phyloP scores from a whole-genome alignment of 2,888 invertebrate genomes.

The Scrobipalpa atriplicella region DNA sequence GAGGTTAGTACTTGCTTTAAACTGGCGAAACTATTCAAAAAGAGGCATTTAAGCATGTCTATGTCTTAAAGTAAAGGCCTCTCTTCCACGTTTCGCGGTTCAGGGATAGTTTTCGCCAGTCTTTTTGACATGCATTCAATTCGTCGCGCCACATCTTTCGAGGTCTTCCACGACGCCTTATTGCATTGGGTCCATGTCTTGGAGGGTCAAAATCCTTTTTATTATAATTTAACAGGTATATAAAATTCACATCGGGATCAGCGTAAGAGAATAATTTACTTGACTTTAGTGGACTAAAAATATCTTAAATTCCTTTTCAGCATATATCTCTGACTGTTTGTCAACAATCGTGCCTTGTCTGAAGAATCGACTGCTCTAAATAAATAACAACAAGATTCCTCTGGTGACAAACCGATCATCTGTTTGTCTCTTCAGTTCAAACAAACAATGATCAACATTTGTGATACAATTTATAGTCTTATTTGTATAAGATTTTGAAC shows the following conservation, averaged over 20 bases:
- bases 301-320: neutral
- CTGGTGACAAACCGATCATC: conserved; percentile 1
- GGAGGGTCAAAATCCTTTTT: too few relatives aligned
- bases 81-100: too few relatives aligned
- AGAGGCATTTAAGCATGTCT: neutral
- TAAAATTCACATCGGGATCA: too few relatives aligned
- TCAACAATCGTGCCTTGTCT: neutral
- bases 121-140: too few relatives aligned
- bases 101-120: too few relatives aligned
- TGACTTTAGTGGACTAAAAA: neutral
- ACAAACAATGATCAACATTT: conserved; percentile 12
- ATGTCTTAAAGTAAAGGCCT: too few relatives aligned
- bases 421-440: neutral
- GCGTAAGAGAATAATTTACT: too few relatives aligned
- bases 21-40: neutral
- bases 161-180: too few relatives aligned
- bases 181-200: too few relatives aligned
- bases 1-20: conserved; percentile 81
- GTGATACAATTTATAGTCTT: neutral
- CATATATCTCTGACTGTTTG: neutral
- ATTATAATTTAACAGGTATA: too few relatives aligned
- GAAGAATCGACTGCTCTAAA: neutral
- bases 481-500: neutral
- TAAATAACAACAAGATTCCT: conserved; percentile 11
- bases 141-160: too few relatives aligned